A percentile compares a stretch with the other conserved stretches of the same genome.
phyloP scores from a whole-genome alignment of 2,113 vertebrate genomes.

The human (Homo sapiens) region GRCh38 chr2:34339501-34340000 shows the following conservation, averaged over 20 bases:
- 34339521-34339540: conserved; percentile 12
- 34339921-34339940: not conserved
- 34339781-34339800: not conserved
- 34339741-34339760: conserved; percentile 15
- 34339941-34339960: not conserved
- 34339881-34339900: not conserved
- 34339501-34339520: not conserved
- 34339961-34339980: not conserved
- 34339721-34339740: not conserved
- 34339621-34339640: conserved; percentile 32
- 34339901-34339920: not conserved
- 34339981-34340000: not conserved
- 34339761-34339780: conserved; percentile 6
- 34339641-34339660: conserved; percentile 29
- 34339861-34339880: not conserved
- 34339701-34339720: not conserved
- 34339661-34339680: conserved; percentile 10
- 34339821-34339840: not conserved
- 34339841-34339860: conserved; percentile 33
- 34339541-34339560: not conserved
- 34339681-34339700: conserved; percentile 30
- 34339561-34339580: conserved; percentile 1
- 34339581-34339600: not conserved
- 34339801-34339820: not conserved
- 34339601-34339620: conserved; percentile 32